A percentile compares a stretch with the other conserved stretches of the same genome.
These are phyloP conservation scores for Archivesica marissinica DNA, from an alignment of 1,140 invertebrate species.

Conservation along the genomic window DNA sequence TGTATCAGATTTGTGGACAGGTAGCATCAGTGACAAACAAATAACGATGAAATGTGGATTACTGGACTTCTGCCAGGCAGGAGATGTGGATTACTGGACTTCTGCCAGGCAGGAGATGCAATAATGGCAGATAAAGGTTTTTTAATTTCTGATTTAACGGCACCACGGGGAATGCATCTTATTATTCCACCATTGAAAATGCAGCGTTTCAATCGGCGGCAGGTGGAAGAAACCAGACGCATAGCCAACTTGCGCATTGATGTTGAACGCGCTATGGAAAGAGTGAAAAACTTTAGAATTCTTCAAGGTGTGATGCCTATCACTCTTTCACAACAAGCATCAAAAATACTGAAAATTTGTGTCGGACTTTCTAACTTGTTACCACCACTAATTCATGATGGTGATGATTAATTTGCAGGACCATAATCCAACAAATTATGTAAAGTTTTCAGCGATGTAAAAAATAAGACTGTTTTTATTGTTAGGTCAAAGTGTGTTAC, in stretches of 20 bases:
- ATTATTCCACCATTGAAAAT: slow-evolving; percentile 55
- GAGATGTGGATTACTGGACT: no score
- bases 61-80: slow-evolving; percentile 33
- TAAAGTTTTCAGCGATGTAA: no score
- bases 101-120: no score
- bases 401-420: no score
- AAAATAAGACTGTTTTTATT: no score
- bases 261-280: slow-evolving; percentile 61
- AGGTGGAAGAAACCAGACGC: slow-evolving; percentile 40
- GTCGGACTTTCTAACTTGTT: slow-evolving; percentile 61
- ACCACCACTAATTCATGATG: slow-evolving; percentile 43
- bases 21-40: slow-evolving; percentile 46
- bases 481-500: no score
- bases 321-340: slow-evolving; percentile 25
- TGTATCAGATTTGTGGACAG: slow-evolving; percentile 47
- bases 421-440: no score
- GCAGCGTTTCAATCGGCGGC: not conserved
- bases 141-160: slow-evolving; percentile 32
- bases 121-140: slow-evolving; percentile 55
- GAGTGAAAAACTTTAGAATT: slow-evolving; percentile 62
- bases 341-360: slow-evolving; percentile 64
- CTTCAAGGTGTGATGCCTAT: slow-evolving; percentile 66
- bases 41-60: slow-evolving; percentile 33
- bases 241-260: slow-evolving; percentile 56
- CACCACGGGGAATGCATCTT: slow-evolving; percentile 41